These are phyloP conservation scores for Calameuta idolon DNA, from an alignment of 2,888 invertebrate species.

Conservation along the genomic window DNA sequence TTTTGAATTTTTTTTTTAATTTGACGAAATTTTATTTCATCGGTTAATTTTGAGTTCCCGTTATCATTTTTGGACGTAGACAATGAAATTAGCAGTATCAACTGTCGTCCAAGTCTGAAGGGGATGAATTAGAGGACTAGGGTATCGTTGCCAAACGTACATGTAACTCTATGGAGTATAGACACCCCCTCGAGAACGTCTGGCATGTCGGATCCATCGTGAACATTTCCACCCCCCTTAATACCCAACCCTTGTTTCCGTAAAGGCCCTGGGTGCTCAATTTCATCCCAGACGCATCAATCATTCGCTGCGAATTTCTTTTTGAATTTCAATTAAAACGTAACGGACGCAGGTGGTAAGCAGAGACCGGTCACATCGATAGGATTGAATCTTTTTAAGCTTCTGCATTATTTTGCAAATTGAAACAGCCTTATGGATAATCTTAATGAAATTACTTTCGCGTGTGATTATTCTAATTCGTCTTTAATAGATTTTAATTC, in stretches of 20 bases:
- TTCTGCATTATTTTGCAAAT: background rate
- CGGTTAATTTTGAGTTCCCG: background rate
- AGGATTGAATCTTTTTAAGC: background rate
- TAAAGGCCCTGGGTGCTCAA: background rate
- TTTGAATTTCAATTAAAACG: conserved; percentile 7
- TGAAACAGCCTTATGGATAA: background rate
- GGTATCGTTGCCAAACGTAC: background rate
- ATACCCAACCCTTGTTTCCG: background rate
- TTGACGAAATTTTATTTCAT: background rate
- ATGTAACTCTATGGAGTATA: background rate
- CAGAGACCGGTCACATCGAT: background rate
- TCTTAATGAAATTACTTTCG: background rate
- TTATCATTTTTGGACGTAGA: background rate
- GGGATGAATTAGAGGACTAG: background rate
- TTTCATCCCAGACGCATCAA: conserved; percentile 1
- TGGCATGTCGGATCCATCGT: background rate
- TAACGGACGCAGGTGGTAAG: background rate
- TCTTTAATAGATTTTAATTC: background rate
- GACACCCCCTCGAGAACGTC: background rate
- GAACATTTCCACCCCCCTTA: background rate
- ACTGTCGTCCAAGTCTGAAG: background rate
- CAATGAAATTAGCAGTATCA: background rate
- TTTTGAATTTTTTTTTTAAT: background rate
- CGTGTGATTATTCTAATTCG: background rate
- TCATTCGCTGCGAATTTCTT: conserved; percentile 2